phyloP scores from a whole-genome alignment of 2,888 invertebrate genomes.

The Eutolmus rufibarbis region DNA sequence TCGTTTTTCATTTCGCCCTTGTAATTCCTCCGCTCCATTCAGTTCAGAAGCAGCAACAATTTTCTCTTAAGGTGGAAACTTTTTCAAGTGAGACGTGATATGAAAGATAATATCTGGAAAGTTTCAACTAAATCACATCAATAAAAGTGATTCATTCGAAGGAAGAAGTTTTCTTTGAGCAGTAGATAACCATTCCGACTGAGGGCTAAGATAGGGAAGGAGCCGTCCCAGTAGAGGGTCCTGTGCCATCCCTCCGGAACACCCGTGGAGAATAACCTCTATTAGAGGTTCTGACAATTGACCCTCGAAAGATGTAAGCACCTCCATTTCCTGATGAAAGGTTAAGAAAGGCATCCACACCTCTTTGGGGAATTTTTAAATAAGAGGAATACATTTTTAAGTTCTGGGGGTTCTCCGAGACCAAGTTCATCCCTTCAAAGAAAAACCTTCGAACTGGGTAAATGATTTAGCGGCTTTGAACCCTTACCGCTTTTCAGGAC shows the following conservation, averaged over 20 bases:
- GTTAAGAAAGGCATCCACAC: not conserved
- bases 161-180: not conserved
- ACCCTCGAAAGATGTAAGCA: constrained; percentile 12
- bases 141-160: constrained; percentile 30
- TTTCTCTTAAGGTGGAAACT: not conserved
- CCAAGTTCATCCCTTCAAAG: not conserved
- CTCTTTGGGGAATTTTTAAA: constrained; percentile 8
- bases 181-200: not conserved
- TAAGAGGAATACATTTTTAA: not conserved
- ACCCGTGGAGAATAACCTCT: not conserved
- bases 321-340: not conserved
- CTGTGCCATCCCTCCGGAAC: not conserved
- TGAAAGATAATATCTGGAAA: constrained; percentile 27
- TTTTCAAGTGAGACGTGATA: constrained; percentile 4
- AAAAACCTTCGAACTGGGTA: not conserved
- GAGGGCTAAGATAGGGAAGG: not conserved
- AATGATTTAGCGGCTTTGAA: not conserved
- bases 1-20: not conserved
- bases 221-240: not conserved
- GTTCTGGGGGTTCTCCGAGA: not conserved
- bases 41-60: not conserved
- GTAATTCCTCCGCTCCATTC: not conserved
- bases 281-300: constrained; percentile 18
- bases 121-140: constrained; percentile 32
- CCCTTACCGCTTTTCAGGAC: not conserved